Evolutionary conservation across 2,113 vertebrate species (phyloP), one percentile per base, ranked within the genome.

Genomic region (Rhinopithecus roxellana): DNA sequence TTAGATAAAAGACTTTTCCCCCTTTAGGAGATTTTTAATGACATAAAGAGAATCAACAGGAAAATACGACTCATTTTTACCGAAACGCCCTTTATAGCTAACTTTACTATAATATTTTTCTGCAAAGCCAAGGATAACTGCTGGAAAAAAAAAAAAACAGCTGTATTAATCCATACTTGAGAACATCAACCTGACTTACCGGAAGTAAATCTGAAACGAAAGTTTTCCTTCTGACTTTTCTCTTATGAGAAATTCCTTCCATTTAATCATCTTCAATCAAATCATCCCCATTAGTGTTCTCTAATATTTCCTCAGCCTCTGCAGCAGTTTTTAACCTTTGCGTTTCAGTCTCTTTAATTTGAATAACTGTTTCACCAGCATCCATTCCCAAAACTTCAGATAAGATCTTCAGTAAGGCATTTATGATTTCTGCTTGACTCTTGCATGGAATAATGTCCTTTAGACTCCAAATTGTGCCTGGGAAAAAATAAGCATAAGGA

Each of bases 381-480:
- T 99, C 99, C 93, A 99, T 67, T 70, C 98, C 99, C 98, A 99
- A 98, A 11, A 99, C 99, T 69, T 99, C 98, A 0, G 99, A 99
- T 70, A 99, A 98, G 93, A 99, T 98, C 98, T 99, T 99, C 75
- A 99, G 98, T 93, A 99, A 98, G 25, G 99, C 99, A n/a, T 98
- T 99, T 89, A 99, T 98, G 1, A 98, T 99, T 97, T 99, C 99
- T 67, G 99, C 99, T 97, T 99, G 99, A 93, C 98, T 99, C 74
- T 98, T 98, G 8, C 98, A 96, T 27, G 99, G 99, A 64, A 99
- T 98, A 57, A 98, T 96, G 67, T 98, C 98, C 98, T 99, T 99
- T 97, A 99, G 97, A 97, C 99, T 99, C 99, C 99, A 99, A 70
- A 99, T 32, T 52, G 98, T 98, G 30, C 99, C 99, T 99, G 95